Conservation (phyloP, 2,888 invertebrate species). For the Autographa gamma region DNA sequence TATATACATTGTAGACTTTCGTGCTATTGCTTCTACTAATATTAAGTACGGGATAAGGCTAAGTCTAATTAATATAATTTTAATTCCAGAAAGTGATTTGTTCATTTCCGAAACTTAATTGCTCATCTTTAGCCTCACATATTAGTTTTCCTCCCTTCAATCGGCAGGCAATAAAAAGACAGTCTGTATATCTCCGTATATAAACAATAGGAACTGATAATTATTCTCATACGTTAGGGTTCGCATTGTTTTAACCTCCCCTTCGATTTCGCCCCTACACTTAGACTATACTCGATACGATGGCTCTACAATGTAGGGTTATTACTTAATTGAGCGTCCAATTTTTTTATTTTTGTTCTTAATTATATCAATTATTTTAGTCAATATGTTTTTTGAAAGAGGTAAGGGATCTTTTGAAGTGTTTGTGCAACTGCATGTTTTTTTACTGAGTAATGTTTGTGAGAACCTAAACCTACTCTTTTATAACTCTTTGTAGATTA, state of each 20-base stretch:
- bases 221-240: constrained; percentile 77
- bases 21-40: too few relatives aligned
- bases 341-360: constrained; percentile 64
- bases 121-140: constrained; percentile 19
- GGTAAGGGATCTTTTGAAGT: constrained; percentile 5
- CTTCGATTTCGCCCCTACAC: constrained; percentile 68
- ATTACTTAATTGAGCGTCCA: constrained; percentile 77
- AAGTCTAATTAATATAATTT: too few relatives aligned
- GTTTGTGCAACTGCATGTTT: neutral
- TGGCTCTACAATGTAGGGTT: constrained; percentile 80
- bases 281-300: constrained; percentile 74
- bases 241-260: constrained; percentile 79
- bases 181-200: constrained; percentile 73
- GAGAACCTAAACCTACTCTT: too few relatives aligned
- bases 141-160: constrained; percentile 44
- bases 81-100: neutral
- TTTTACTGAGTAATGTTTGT: too few relatives aligned
- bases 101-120: constrained; percentile 25
- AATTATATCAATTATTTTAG: constrained; percentile 26
- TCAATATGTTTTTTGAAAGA: constrained; percentile 39
- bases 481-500: too few relatives aligned
- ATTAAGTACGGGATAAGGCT: too few relatives aligned
- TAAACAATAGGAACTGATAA: constrained; percentile 79
- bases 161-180: constrained; percentile 75
- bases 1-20: too few relatives aligned